Conservation (phyloP, 2,888 invertebrate genomes). For the Timema cristinae region DNA sequence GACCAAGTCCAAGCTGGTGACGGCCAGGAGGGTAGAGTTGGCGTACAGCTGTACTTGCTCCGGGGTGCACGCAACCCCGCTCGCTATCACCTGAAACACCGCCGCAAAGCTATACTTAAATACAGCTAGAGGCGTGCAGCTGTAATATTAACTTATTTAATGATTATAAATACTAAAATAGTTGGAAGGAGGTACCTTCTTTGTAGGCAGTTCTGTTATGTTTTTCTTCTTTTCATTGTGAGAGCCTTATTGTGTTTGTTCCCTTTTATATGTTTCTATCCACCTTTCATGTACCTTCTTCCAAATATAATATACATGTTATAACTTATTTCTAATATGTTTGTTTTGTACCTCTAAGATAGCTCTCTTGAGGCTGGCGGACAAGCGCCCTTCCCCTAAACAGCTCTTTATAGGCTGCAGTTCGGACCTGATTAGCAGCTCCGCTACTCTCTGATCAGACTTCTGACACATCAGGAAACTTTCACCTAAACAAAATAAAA, state of each 20-base stretch:
- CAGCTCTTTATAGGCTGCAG: constrained; percentile 78
- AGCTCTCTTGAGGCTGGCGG: constrained; percentile 47
- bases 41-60: constrained; percentile 72
- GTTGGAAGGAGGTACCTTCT: too few relatives aligned
- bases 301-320: too few relatives aligned
- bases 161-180: too few relatives aligned
- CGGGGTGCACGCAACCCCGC: constrained; percentile 71
- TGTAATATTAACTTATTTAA: too few relatives aligned
- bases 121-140: too few relatives aligned
- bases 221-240: too few relatives aligned
- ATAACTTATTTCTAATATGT: too few relatives aligned
- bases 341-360: constrained; percentile 34
- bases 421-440: constrained; percentile 62
- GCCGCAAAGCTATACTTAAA: too few relatives aligned
- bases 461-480: constrained; percentile 85
- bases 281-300: too few relatives aligned
- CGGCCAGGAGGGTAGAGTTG: constrained; percentile 69
- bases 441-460: constrained; percentile 66
- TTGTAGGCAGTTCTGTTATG: too few relatives aligned
- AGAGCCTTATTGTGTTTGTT: too few relatives aligned
- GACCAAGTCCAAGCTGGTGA: constrained; percentile 38
- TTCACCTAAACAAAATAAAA: constrained; percentile 59
- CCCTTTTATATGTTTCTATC: too few relatives aligned
- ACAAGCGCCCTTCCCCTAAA: constrained; percentile 54
- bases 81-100: constrained; percentile 65